Evolutionary conservation across 2,797 vertebrate species (phyloP).

Genomic region (Cossypha dichroa): DNA sequence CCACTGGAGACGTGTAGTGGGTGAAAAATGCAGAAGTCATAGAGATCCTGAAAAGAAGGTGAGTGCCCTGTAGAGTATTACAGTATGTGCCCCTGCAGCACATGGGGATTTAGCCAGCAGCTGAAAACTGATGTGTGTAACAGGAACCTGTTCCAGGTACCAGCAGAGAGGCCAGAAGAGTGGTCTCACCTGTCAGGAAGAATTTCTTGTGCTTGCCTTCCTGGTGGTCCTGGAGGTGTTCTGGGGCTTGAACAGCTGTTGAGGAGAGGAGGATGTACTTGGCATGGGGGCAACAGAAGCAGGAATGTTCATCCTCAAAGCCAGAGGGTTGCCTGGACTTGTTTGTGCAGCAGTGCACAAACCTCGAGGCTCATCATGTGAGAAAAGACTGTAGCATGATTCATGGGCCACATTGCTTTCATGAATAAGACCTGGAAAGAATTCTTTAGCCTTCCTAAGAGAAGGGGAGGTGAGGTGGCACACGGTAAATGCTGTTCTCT

Average conservation of each 20-base stretch:
- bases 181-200: background rate
- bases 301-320: background rate
- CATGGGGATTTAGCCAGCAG: background rate
- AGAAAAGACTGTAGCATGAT: background rate
- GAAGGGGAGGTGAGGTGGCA: background rate
- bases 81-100: no score
- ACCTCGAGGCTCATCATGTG: background rate
- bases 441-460: background rate
- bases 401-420: background rate
- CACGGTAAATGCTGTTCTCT: background rate
- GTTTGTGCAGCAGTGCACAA: background rate
- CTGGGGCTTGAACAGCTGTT: rapidly evolving
- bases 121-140: background rate
- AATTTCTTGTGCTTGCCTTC: background rate
- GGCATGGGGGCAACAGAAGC: background rate
- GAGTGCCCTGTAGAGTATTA: background rate
- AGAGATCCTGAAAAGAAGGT: background rate
- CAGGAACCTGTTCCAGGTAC: background rate
- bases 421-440: background rate
- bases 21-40: rapidly evolving
- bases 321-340: background rate
- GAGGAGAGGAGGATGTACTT: background rate
- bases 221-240: background rate
- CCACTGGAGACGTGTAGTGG: background rate
- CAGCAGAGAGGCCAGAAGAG: background rate